Evolutionary conservation across 2,888 invertebrate genomes (phyloP).

Genomic region (Aricia artaxerxes): DNA sequence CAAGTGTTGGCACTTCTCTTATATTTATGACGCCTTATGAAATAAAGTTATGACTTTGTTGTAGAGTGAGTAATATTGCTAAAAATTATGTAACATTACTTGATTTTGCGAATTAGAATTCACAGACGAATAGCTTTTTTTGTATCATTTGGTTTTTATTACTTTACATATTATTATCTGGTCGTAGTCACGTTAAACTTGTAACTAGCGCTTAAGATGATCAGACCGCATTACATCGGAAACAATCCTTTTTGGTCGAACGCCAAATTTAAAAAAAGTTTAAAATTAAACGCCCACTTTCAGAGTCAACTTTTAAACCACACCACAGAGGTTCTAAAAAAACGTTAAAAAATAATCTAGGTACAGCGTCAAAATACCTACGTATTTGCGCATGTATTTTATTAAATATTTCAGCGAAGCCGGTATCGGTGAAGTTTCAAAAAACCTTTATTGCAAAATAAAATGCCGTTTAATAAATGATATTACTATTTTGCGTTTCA

Average conservation of each 20-base stretch:
- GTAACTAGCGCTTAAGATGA: too few species aligned
- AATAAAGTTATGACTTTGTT: background rate
- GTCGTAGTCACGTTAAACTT: too few species aligned
- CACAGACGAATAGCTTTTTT: too few species aligned
- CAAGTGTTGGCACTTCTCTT: background rate
- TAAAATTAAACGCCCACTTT: too few species aligned
- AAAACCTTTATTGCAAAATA: constrained; percentile 11
- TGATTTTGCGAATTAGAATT: too few species aligned
- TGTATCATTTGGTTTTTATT: too few species aligned
- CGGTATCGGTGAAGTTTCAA: background rate
- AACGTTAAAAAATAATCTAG: background rate
- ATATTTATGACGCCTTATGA: background rate
- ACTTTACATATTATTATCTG: too few species aligned
- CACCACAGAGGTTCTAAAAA: background rate
- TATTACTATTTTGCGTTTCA: constrained; percentile 14
- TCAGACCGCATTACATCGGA: too few species aligned
- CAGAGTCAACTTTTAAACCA: too few species aligned
- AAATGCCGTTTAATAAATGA: constrained; percentile 16
- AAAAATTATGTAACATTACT: background rate
- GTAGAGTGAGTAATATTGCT: background rate
- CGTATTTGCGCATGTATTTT: background rate
- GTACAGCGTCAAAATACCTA: background rate
- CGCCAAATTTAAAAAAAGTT: background rate
- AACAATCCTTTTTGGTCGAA: background rate
- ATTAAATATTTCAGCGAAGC: background rate